Evolutionary conservation across 23 tunicate species (phyloP).

Genomic region (Ascidia mentula): DNA sequence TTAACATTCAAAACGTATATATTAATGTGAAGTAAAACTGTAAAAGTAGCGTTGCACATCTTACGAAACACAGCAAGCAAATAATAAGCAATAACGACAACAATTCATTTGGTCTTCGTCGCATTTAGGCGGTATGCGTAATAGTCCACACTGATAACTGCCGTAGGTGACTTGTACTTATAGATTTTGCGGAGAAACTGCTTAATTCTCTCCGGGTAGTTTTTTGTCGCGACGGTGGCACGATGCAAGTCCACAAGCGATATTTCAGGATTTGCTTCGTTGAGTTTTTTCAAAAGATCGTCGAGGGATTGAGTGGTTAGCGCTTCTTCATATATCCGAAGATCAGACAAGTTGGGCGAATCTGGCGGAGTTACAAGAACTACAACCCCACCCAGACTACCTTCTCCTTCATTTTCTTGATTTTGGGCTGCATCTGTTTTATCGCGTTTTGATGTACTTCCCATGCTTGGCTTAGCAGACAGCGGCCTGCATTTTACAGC

Average conservation of each 20-base stretch:
- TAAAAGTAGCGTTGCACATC: too few species aligned
- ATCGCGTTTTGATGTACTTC: not conserved
- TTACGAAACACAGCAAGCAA: not conserved
- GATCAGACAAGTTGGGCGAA: constrained; percentile 23
- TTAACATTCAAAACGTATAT: too few species aligned
- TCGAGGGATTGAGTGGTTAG: constrained; percentile 13
- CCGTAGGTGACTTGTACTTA: constrained; percentile 6
- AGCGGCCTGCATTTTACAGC: constrained; percentile 1
- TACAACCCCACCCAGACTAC: not conserved
- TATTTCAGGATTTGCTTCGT: constrained; percentile 15
- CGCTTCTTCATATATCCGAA: constrained; percentile 17
- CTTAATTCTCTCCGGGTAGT: constrained; percentile 29
- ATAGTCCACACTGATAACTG: not conserved
- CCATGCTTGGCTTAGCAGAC: constrained; percentile 7
- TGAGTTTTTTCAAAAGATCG: constrained; percentile 6
- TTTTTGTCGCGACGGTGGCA: constrained; percentile 35
- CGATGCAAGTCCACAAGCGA: constrained; percentile 39
- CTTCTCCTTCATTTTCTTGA: not conserved
- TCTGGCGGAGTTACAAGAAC: constrained; percentile 16
- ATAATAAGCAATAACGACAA: not conserved
- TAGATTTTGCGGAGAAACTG: constrained; percentile 25
- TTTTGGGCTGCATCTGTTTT: not conserved
- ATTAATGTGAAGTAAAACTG: too few species aligned
- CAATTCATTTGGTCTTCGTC: not conserved
- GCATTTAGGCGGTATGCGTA: constrained; percentile 2